Percentiles rank a stretch among this genome's conserved stretches.
Evolutionary conservation across 2,113 vertebrate species (phyloP).

Genomic region (Oryzias woworae): DNA sequence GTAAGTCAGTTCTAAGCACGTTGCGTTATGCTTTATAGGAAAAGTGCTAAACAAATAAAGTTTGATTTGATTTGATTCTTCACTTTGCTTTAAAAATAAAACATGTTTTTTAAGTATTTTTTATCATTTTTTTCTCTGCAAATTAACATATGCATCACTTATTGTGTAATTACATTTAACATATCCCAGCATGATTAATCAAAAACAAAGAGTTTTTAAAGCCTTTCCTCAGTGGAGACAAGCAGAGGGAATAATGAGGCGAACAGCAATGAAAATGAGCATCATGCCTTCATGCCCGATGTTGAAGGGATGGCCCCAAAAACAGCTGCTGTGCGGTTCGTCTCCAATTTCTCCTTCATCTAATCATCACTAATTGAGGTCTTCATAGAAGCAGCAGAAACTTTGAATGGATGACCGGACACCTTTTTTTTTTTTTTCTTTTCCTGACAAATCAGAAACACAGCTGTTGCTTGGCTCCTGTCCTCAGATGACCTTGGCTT

Average conservation of each 20-base stretch:
- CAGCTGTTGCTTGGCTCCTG: conserved; percentile 10
- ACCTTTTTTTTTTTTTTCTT: conserved; percentile 10
- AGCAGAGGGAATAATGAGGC: conserved; percentile 32
- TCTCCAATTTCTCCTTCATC: conserved; percentile 32
- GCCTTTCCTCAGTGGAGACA: conserved; percentile 24
- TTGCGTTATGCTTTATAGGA: too few relatives aligned
- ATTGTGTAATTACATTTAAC: too few relatives aligned
- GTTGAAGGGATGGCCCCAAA: conserved; percentile 26
- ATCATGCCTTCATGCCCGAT: conserved; percentile 32
- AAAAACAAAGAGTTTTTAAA: conserved; percentile 34
- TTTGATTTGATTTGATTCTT: too few relatives aligned
- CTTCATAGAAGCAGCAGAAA: conserved; percentile 51
- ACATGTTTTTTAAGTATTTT: too few relatives aligned
- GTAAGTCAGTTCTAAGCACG: too few relatives aligned
- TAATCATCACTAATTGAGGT: conserved; percentile 52
- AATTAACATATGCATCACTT: too few relatives aligned
- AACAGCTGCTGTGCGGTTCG: conserved; percentile 48
- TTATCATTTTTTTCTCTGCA: too few relatives aligned
- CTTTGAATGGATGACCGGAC: conserved; percentile 26
- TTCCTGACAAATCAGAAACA: conserved; percentile 1
- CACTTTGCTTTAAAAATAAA: too few relatives aligned
- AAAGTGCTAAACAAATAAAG: too few relatives aligned
- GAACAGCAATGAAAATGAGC: conserved; percentile 37
- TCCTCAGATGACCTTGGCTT: conserved; percentile 34
- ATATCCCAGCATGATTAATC: conserved; percentile 20